phyloP scores from a whole-genome alignment of 2,113 vertebrate species.

The Microtus ochrogaster region DNA sequence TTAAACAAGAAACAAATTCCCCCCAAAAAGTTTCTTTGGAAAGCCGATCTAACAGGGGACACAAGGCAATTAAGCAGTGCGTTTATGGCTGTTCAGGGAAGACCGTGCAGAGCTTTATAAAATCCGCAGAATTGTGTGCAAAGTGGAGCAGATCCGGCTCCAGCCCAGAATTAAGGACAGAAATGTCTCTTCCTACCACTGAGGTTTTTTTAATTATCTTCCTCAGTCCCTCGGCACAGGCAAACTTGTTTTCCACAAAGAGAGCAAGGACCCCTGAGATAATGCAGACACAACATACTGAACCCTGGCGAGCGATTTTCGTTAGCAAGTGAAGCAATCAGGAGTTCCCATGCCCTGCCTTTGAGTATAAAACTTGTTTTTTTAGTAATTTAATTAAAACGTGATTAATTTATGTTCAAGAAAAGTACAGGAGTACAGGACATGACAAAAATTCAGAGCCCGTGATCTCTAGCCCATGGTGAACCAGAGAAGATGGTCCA shows the following conservation, averaged over 20 bases:
- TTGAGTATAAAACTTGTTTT: background rate
- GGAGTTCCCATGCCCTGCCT: background rate
- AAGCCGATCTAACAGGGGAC: background rate
- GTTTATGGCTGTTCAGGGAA: conserved; percentile 6
- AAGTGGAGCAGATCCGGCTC: conserved; percentile 21
- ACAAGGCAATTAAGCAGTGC: conserved; percentile 17
- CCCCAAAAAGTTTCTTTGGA: background rate
- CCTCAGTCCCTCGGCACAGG: conserved; percentile 12
- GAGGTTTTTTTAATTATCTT: conserved; percentile 8
- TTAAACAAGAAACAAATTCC: background rate
- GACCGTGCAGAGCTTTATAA: background rate
- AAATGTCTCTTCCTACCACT: conserved; percentile 19
- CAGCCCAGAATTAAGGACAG: background rate
- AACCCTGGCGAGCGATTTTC: background rate
- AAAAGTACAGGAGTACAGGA: background rate
- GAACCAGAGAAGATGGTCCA: background rate
- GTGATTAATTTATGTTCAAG: background rate
- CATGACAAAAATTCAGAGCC: background rate
- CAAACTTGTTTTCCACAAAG: conserved; percentile 59
- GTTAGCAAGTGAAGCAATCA: background rate
- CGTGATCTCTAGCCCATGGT: background rate
- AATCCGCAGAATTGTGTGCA: background rate
- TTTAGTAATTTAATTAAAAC: conserved; percentile 10
- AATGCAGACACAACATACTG: background rate
- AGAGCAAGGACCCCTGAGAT: conserved; percentile 22